Base-by-base conservation (phyloP, 2,797 vertebrate species). In the Hippoglossus hippoglossus region DNA sequence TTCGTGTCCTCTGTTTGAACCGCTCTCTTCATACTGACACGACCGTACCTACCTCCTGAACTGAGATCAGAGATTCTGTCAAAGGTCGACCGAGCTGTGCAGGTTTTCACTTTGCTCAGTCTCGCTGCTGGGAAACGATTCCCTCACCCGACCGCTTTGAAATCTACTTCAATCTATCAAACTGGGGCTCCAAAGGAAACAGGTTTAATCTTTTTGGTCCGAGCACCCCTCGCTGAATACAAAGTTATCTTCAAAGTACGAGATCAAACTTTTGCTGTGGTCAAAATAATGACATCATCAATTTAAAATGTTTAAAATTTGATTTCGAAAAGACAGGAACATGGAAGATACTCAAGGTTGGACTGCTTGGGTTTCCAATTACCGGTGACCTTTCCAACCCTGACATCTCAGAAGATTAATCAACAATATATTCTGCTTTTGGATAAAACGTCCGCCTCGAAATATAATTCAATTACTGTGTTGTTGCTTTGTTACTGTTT, bases 211-310 rank as follows among this genome's bases (percentile, higher is more conserved):
- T 81, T 81, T 83, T 78, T 13, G 59, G 76, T 86, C 78, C 52
- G 54, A 91, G 85, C 65, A 69, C 26, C 51, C 72, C 65, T 79
- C 71, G 24, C 56, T 67, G 70, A 83, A 74, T 62, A 75, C 79
- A 60, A 66, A 67, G 71, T 34, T 75, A 63, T 71, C 79, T 84
- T 83, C 70, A 79, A 87, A 82, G 88, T 77, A 87, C 46, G 58
- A 88, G 77, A 88, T 88, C 87, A 86, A 88, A 84, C 84, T 67
- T 66, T 53, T 77, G 44, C 73, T 69, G 70, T 69, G 71, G 82
- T 90, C 82, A 90, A 88, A 89, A 89, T 68, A 85, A 71, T 90
- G 85, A 91, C 81, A 77, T 90, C 86, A 91, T 77, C 71, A 66
- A 78, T 84, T 83, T 83, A 52, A 80, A 80, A 74, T 75, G 59